Conservation (phyloP, 2,888 invertebrate species). For the Autographa pulchrina region DNA sequence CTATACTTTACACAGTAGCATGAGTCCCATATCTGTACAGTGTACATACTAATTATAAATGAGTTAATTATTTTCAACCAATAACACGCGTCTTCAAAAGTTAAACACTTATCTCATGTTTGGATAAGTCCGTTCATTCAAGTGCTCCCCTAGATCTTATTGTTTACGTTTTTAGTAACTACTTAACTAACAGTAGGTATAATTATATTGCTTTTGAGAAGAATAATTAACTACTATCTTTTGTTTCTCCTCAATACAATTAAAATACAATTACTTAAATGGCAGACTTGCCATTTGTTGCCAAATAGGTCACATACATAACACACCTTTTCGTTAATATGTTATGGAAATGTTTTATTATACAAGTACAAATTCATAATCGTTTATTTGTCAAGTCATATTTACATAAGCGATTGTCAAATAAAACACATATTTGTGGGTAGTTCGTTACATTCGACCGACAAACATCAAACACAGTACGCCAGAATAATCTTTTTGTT, state of each 20-base stretch:
- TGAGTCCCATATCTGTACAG: neutral
- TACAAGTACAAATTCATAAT: neutral
- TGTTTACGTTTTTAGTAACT: neutral
- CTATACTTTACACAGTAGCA: neutral
- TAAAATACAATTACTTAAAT: neutral
- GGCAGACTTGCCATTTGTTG: neutral
- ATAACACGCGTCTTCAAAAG: neutral
- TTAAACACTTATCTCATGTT: neutral
- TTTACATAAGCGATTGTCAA: neutral
- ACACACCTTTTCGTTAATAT: too few species aligned
- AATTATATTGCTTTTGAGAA: neutral
- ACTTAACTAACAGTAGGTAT: neutral
- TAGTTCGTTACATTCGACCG: neutral
- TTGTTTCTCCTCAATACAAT: neutral
- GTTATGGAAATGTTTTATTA: neutral
- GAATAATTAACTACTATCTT: neutral
- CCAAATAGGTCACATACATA: too few species aligned
- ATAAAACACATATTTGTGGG: neutral
- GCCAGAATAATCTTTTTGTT: slow-evolving; percentile 6
- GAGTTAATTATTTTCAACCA: neutral
- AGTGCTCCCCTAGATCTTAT: slow-evolving; percentile 3
- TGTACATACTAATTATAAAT: neutral
- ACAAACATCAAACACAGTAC: neutral
- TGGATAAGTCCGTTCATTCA: neutral
- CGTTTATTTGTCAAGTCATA: neutral